These are phyloP conservation scores for Caenorhabditis panamensis DNA, from an alignment of 2,888 invertebrate species.

Conservation along the genomic window DNA sequence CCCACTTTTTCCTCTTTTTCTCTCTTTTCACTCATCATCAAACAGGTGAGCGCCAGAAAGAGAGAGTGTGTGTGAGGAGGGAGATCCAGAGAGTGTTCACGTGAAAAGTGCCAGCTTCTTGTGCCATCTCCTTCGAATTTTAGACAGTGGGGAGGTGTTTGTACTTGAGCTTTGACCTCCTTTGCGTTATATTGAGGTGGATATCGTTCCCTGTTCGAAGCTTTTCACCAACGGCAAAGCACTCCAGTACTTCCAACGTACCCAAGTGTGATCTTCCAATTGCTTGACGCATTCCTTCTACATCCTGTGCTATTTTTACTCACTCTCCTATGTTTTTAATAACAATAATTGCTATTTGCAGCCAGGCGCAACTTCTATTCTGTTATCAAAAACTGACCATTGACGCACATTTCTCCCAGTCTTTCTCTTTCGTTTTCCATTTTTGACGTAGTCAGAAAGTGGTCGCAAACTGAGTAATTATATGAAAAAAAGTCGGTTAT, in stretches of 20 bases:
- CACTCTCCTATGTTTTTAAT: too few relatives aligned
- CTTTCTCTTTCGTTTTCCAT: too few relatives aligned
- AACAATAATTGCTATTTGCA: too few relatives aligned
- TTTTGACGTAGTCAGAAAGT: neutral
- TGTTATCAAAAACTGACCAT: neutral
- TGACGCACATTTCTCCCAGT: neutral
- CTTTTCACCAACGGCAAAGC: too few relatives aligned
- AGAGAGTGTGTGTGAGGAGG: neutral
- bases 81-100: slow-evolving; percentile 2
- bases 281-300: too few relatives aligned
- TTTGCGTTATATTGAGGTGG: too few relatives aligned
- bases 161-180: neutral
- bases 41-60: neutral
- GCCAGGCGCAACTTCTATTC: too few relatives aligned
- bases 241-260: too few relatives aligned
- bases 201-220: too few relatives aligned
- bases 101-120: neutral
- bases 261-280: too few relatives aligned
- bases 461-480: neutral
- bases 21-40: neutral
- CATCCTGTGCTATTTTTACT: too few relatives aligned
- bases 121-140: neutral
- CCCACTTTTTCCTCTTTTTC: neutral
- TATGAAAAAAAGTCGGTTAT: neutral
- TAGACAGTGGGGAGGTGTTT: neutral